phyloP scores from a whole-genome alignment of 2,888 invertebrate genomes.

The Meta bourneti region DNA sequence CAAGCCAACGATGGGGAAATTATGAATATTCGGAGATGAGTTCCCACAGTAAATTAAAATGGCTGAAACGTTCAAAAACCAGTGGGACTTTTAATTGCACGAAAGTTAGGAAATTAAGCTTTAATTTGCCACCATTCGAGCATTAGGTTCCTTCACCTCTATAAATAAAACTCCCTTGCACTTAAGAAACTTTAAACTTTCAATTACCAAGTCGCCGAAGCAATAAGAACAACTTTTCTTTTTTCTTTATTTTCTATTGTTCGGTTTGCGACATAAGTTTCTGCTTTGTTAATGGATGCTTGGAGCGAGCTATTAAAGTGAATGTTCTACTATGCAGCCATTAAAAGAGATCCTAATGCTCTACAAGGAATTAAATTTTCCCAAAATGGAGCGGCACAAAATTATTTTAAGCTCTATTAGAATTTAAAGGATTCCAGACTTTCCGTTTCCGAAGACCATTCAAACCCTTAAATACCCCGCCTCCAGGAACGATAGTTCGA shows the following conservation, averaged over 20 bases:
- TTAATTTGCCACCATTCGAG: constrained; percentile 58
- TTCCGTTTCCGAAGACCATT: constrained; percentile 24
- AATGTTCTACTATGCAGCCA: constrained; percentile 50
- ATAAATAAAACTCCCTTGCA: constrained; percentile 53
- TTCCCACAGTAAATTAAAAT: constrained; percentile 64
- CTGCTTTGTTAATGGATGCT: constrained; percentile 57
- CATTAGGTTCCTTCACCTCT: constrained; percentile 38
- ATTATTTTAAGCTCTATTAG: constrained; percentile 62
- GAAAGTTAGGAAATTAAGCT: constrained; percentile 51
- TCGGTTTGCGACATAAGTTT: constrained; percentile 53
- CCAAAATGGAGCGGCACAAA: constrained; percentile 47
- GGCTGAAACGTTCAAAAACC: constrained; percentile 38
- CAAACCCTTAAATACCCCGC: constrained; percentile 26
- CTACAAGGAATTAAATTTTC: constrained; percentile 58
- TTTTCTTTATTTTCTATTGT: constrained; percentile 39
- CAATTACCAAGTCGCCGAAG: constrained; percentile 62
- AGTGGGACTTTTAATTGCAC: constrained; percentile 52
- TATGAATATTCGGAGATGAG: constrained; percentile 41
- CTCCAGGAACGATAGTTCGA: not conserved
- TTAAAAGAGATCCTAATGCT: constrained; percentile 53
- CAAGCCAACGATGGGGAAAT: constrained; percentile 32
- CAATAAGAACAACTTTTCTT: constrained; percentile 51
- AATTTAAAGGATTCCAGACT: constrained; percentile 42
- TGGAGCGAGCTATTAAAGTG: constrained; percentile 44
- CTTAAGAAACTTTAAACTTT: constrained; percentile 67